Evolutionary conservation across 1,140 invertebrate genomes (phyloP).

Genomic region (Wasmannia auropunctata): DNA sequence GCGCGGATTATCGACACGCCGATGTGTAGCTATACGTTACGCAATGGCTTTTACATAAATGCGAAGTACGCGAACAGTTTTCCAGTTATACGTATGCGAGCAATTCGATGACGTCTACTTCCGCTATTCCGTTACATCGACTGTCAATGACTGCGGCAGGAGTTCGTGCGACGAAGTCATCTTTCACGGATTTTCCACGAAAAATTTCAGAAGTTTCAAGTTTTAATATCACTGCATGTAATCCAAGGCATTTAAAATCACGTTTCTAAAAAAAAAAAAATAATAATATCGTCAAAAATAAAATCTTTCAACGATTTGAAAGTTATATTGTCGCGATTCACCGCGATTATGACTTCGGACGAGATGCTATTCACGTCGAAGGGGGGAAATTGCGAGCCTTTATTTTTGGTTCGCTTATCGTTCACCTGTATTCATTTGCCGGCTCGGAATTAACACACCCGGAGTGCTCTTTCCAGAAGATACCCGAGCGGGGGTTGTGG

Average conservation of each 20-base stretch:
- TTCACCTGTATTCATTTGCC: slow-evolving; percentile 31
- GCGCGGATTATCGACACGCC: slow-evolving; percentile 61
- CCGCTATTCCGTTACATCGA: neutral
- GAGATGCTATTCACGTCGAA: neutral
- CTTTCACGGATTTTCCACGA: neutral
- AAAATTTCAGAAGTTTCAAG: neutral
- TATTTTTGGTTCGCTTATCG: neutral
- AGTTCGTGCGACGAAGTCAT: neutral
- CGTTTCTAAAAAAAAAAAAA: neutral
- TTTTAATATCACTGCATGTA: neutral
- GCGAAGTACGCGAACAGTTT: neutral
- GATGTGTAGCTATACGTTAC: slow-evolving; percentile 37
- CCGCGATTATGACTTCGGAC: neutral
- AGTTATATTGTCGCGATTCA: neutral
- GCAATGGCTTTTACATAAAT: slow-evolving; percentile 45
- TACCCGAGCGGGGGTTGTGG: slow-evolving; percentile 20
- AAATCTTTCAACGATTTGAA: neutral
- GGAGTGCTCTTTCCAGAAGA: slow-evolving; percentile 38
- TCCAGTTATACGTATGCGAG: neutral
- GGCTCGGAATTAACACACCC: slow-evolving; percentile 19
- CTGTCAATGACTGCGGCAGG: neutral
- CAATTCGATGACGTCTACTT: neutral
- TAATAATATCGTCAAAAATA: no score
- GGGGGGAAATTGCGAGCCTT: neutral
- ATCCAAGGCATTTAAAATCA: neutral